Conservation (phyloP, 1,140 invertebrate species). For the Armadillidium nasatum region DNA sequence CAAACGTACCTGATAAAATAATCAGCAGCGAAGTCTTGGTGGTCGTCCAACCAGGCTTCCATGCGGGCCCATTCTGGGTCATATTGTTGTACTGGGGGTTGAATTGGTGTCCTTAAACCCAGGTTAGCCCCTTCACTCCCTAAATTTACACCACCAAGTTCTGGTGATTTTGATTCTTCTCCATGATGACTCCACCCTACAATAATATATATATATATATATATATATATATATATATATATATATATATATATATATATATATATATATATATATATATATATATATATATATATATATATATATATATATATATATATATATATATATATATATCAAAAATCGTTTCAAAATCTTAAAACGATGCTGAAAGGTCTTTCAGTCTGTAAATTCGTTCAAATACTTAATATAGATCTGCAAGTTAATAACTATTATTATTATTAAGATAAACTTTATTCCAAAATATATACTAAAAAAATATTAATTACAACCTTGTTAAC, state of each 20-base stretch:
- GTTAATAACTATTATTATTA: no score
- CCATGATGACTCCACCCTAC: not conserved
- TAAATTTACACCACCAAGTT: not conserved
- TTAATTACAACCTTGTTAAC: no score
- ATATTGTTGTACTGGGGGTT: conserved; percentile 31
- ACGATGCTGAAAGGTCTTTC: no score
- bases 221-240: conserved; percentile 13
- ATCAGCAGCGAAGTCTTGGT: conserved; percentile 88
- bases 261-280: not conserved
- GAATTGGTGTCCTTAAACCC: not conserved
- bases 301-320: no score
- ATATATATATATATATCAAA: no score
- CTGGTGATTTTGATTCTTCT: not conserved
- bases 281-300: no score
- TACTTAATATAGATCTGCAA: no score
- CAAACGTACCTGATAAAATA: conserved; percentile 77
- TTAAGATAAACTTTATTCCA: no score
- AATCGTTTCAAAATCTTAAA: no score
- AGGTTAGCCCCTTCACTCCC: not conserved
- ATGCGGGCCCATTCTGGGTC: conserved; percentile 78
- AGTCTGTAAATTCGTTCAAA: no score
- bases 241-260: conserved; percentile 14
- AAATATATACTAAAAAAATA: no score
- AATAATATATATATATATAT: not conserved
- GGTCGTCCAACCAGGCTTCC: conserved; percentile 91